Evolutionary conservation across 1,140 invertebrate species (phyloP).

Genomic region (Brachionus sp.): DNA sequence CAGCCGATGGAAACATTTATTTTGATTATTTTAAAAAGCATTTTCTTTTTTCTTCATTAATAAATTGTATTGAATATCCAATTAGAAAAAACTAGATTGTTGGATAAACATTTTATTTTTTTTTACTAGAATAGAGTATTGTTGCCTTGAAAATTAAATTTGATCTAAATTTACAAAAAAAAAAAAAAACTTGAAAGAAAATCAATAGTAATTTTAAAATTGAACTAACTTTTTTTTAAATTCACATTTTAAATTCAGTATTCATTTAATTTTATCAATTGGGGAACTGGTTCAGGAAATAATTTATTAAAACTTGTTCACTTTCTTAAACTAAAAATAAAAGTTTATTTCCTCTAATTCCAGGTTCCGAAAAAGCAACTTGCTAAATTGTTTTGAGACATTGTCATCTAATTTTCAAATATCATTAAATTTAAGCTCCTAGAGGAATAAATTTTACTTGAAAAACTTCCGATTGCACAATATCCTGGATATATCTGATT

Average conservation of each 20-base stretch:
- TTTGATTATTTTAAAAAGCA: background rate
- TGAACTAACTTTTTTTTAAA: background rate
- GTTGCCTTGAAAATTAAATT: background rate
- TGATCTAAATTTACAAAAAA: background rate
- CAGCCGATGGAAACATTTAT: background rate
- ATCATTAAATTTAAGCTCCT: background rate
- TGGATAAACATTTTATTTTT: constrained; percentile 5
- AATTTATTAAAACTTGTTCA: background rate
- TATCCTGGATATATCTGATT: background rate
- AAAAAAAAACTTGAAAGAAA: background rate
- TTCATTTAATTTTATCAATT: background rate
- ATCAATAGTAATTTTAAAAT: background rate
- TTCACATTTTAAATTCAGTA: background rate
- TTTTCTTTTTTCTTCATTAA: background rate
- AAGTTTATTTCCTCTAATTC: background rate
- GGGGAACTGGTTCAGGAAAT: background rate
- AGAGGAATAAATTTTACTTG: background rate
- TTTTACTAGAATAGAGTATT: background rate
- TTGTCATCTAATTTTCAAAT: background rate
- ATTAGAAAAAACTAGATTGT: background rate
- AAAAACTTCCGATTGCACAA: background rate
- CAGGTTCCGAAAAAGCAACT: background rate
- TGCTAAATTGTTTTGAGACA: background rate
- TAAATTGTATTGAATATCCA: constrained; percentile 4
- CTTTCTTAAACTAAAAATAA: background rate